Percentiles rank a stretch among this genome's conserved stretches.
phyloP scores from a whole-genome alignment of 2,113 vertebrate genomes.

The Hypomesus transpacificus region DNA sequence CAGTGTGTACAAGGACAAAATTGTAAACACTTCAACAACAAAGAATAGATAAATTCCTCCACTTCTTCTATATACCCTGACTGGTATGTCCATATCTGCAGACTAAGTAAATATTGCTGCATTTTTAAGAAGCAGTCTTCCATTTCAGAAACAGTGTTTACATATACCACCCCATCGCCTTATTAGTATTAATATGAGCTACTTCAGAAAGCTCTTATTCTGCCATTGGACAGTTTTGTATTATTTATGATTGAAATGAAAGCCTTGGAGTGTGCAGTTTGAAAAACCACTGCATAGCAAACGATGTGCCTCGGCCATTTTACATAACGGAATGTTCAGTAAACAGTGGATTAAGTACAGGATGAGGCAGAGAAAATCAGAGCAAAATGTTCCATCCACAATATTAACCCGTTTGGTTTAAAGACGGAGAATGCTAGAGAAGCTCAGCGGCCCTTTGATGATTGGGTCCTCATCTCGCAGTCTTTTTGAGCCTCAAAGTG shows the following conservation, averaged over 20 bases:
- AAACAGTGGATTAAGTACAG: slow-evolving; percentile 58
- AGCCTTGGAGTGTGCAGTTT: slow-evolving; percentile 49
- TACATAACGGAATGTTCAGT: slow-evolving; percentile 58
- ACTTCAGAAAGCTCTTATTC: slow-evolving; percentile 74
- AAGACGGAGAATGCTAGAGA: slow-evolving; percentile 8
- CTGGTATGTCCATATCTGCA: neutral
- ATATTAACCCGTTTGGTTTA: slow-evolving; percentile 26
- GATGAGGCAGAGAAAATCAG: slow-evolving; percentile 26
- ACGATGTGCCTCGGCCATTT: slow-evolving; percentile 58
- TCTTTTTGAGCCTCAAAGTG: slow-evolving; percentile 58
- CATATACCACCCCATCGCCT: slow-evolving; percentile 58
- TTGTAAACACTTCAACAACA: no score
- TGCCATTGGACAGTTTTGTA: slow-evolving; percentile 69
- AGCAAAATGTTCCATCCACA: slow-evolving; percentile 58
- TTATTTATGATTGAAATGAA: slow-evolving; percentile 73
- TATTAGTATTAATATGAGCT: slow-evolving; percentile 75
- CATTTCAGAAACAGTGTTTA: slow-evolving; percentile 66
- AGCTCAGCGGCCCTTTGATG: slow-evolving; percentile 47
- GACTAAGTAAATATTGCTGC: neutral
- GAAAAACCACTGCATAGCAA: slow-evolving; percentile 58
- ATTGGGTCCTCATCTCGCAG: slow-evolving; percentile 49
- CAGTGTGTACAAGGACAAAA: no score
- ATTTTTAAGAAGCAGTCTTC: slow-evolving; percentile 20
- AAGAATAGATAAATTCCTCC: neutral
- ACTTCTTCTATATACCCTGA: neutral